Base-by-base conservation (phyloP, 2,888 invertebrate species). In the Heliconius aoede region DNA sequence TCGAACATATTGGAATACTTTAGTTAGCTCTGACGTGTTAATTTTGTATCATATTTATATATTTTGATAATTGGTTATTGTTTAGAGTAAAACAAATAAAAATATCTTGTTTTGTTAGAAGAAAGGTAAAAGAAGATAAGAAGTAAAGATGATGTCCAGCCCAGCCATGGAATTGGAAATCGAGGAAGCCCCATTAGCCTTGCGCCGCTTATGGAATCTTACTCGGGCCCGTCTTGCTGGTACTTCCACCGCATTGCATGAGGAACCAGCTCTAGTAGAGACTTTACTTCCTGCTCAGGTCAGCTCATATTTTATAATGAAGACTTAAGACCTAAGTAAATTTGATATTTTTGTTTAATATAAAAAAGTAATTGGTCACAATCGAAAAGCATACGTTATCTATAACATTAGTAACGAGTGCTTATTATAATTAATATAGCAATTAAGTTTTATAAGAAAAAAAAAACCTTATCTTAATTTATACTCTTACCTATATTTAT, bases 81-180 rank as follows among this genome's bases (percentile, higher is more conserved):
- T 9, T n/a, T 55, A n/a, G 9, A 5, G 9, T 21, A 8, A n/a
- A 55, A 55, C 21, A 68, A n/a, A 18, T 15, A 24, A 13, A 40
- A 72, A 36, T 28, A 46, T n/a, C 13, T 30, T 28, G 68, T 60
- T 55, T 76, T 32, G 26, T 72, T 58, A 69, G 4, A 65, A n/a
- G 36, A 36, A 79, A 77, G 61, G 71, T 67, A 68, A 55, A 46
- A 74, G 64, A 74, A 8, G 60, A 76, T 64, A 55, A 15, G 60
- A 69, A 51, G 13, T 13, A 64, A 91, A 90, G 84, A 94, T 95
- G 94, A 89, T 93, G 79, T 90, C 94, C 72, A 90, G 87, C 83
- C 89, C 91, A 51, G 87, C 89, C 21, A 95, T 96, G 83, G 97
- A 97, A 87, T 87, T 97, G 76, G 86, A 90, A 77, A 84, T 86